These are phyloP conservation scores for Hydraecia micacea DNA, from an alignment of 2,888 invertebrate genomes.

Conservation along the genomic window DNA sequence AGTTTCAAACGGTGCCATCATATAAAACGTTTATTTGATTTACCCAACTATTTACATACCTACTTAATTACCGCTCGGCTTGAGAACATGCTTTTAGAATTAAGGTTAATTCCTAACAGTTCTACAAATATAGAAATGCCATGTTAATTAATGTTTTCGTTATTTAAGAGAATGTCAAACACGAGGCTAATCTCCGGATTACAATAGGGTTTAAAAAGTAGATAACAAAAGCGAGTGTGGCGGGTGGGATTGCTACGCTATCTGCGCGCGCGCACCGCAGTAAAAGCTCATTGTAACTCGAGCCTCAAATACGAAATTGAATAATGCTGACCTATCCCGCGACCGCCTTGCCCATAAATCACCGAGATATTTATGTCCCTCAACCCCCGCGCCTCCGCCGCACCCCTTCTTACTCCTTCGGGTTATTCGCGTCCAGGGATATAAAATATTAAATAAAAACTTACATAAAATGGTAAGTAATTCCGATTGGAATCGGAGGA, in stretches of 20 bases:
- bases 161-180: constrained; percentile 72
- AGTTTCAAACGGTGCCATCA: constrained; percentile 83
- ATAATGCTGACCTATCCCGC: constrained; percentile 91
- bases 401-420: constrained; percentile 76
- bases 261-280: constrained; percentile 86
- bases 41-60: constrained; percentile 70
- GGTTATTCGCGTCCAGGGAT: constrained; percentile 86
- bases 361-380: constrained; percentile 90
- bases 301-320: constrained; percentile 90
- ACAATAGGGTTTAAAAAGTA: constrained; percentile 80
- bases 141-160: constrained; percentile 68
- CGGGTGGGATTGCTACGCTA: constrained; percentile 81
- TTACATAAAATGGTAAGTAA: constrained; percentile 89
- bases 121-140: constrained; percentile 62
- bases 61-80: constrained; percentile 64
- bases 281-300: constrained; percentile 90
- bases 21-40: constrained; percentile 80
- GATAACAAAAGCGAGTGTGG: constrained; percentile 81
- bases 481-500: constrained; percentile 87
- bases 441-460: constrained; percentile 90
- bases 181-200: constrained; percentile 76
- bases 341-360: constrained; percentile 89
- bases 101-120: constrained; percentile 61
- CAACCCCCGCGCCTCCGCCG: constrained; percentile 78
- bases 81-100: constrained; percentile 63